Evolutionary conservation across 2,797 vertebrate species (phyloP).

Genomic region (Chelon auratus): DNA sequence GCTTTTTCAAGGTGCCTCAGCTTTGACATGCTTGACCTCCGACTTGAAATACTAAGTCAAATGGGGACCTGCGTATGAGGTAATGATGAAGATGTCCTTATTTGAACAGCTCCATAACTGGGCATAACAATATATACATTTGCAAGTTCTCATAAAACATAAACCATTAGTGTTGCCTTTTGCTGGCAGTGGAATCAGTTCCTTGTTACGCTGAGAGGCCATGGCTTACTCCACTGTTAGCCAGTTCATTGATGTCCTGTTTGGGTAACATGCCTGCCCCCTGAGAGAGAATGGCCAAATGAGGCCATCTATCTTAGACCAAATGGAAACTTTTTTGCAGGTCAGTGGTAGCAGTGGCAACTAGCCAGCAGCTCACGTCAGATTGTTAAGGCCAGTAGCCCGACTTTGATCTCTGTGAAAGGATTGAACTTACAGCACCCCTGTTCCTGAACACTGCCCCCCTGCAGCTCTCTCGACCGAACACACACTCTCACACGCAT

Average conservation of each 20-base stretch:
- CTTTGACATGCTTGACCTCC: not conserved
- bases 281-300: slow-evolving; percentile 39
- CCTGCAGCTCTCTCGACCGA: slow-evolving; percentile 33
- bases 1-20: too few species aligned
- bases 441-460: slow-evolving; percentile 33
- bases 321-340: slow-evolving; percentile 55
- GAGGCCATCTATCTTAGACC: slow-evolving; percentile 57
- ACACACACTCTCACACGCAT: slow-evolving; percentile 20
- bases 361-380: slow-evolving; percentile 50
- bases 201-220: slow-evolving; percentile 19
- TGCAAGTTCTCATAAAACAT: not conserved
- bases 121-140: not conserved
- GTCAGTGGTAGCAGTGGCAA: slow-evolving; percentile 46
- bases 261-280: slow-evolving; percentile 43
- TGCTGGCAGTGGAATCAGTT: slow-evolving; percentile 4
- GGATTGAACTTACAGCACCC: slow-evolving; percentile 47
- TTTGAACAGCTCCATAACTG: not conserved
- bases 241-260: slow-evolving; percentile 36
- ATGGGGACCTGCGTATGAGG: not conserved
- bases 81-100: not conserved
- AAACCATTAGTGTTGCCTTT: not conserved
- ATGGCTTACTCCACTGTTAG: slow-evolving; percentile 25
- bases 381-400: slow-evolving; percentile 48
- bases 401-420: slow-evolving; percentile 71
- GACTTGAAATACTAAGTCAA: not conserved